A percentile compares a stretch with the other conserved stretches of the same genome.
Conservation (phyloP, 2,888 invertebrate genomes). For the Clunio marinus region DNA sequence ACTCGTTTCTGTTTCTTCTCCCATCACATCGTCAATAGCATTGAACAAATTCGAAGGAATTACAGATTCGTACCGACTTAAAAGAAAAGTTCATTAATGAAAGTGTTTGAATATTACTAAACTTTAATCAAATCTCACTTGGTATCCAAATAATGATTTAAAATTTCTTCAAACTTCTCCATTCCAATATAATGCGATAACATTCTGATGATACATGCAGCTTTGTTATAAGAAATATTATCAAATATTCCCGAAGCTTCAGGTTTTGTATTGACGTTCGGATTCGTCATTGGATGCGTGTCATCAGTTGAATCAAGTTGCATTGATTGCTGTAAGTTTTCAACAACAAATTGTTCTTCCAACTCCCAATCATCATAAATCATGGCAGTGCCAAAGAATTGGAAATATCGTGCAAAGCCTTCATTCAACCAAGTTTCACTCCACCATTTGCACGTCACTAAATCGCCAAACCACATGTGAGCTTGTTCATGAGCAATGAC, state of each 20-base stretch:
- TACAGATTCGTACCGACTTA: not conserved
- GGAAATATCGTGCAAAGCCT: slow-evolving; percentile 68
- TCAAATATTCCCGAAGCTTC: slow-evolving; percentile 63
- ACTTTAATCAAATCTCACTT: slow-evolving; percentile 50
- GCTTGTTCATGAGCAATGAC: slow-evolving; percentile 54
- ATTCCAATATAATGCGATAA: slow-evolving; percentile 59
- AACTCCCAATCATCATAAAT: slow-evolving; percentile 58
- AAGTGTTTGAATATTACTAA: not conserved
- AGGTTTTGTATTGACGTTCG: slow-evolving; percentile 55
- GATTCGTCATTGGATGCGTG: slow-evolving; percentile 59
- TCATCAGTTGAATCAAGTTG: slow-evolving; percentile 56
- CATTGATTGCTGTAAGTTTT: slow-evolving; percentile 64
- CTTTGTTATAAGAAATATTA: slow-evolving; percentile 65
- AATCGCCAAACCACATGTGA: slow-evolving; percentile 66
- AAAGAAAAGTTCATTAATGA: not conserved
- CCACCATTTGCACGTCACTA: slow-evolving; percentile 57
- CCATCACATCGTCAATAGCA: not conserved
- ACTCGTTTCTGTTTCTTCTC: slow-evolving; percentile 43
- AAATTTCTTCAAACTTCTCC: slow-evolving; percentile 54
- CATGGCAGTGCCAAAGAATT: slow-evolving; percentile 61
- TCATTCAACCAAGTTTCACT: slow-evolving; percentile 59
- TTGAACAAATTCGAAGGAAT: slow-evolving; percentile 1
- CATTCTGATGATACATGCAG: slow-evolving; percentile 64
- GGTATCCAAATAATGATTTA: slow-evolving; percentile 55
- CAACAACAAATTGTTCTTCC: slow-evolving; percentile 64